Evolutionary conservation across 2,888 invertebrate genomes (phyloP).

Genomic region (Biston betularia): DNA sequence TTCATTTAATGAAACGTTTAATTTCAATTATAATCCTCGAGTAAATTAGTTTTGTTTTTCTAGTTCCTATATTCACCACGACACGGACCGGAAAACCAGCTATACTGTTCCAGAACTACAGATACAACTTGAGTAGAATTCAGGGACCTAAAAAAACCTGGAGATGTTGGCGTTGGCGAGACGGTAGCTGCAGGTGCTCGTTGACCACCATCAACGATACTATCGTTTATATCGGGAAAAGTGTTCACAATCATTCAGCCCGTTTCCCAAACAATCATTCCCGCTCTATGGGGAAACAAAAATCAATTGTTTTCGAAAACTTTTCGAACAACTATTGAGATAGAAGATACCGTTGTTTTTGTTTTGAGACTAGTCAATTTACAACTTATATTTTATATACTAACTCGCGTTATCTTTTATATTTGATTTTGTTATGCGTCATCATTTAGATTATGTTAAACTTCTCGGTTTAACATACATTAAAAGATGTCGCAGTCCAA

Average conservation of each 20-base stretch:
- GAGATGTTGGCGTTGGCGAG: conserved; percentile 40
- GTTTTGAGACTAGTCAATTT: no score
- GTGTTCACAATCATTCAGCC: conserved; percentile 29
- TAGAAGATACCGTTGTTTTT: no score
- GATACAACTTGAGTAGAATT: conserved; percentile 35
- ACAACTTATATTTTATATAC: no score
- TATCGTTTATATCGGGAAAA: conserved; percentile 35
- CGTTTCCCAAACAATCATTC: background rate
- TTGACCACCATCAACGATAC: conserved; percentile 34
- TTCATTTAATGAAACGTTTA: background rate
- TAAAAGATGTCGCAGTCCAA: no score
- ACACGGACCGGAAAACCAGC: conserved; percentile 43
- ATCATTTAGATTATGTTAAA: no score
- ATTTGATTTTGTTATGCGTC: no score
- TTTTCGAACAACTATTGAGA: background rate
- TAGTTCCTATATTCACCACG: conserved; percentile 28
- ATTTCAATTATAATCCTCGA: background rate
- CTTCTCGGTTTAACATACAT: no score
- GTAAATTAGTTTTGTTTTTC: background rate
- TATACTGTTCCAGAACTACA: conserved; percentile 29
- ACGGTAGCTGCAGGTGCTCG: conserved; percentile 31
- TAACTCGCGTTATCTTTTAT: no score
- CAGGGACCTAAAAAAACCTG: conserved; percentile 27
- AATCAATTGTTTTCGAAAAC: background rate
- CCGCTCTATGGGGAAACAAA: background rate